Base-by-base conservation (phyloP, 1,140 invertebrate species). In the Leptopilina clavipes region DNA sequence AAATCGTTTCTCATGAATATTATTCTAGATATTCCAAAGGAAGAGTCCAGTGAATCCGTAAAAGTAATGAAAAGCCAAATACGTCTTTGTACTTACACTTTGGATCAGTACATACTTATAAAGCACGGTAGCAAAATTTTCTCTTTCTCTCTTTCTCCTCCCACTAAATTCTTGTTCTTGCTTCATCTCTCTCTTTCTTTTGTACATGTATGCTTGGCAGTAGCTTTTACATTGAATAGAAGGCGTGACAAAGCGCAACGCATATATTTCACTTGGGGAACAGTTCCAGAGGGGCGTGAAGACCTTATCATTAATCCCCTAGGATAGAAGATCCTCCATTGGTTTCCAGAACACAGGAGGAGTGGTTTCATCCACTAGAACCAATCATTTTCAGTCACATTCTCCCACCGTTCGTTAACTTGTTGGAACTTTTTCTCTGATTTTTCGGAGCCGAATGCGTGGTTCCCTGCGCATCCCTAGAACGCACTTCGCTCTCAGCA, bases 381-480 rank as follows among this genome's bases (percentile, higher is more conserved):
- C 37, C 71, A 65, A 59, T 45, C 9, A 40, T 40, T 31, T 73
- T 18, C 76, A 54, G 48, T 37, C 31, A 71, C 22, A 76, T 70
- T 48, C 48, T 52, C 54, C 31, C 54, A 72, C 71, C 44, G 73
- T 43, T 31, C 22, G 19, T 37, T 31, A 22, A 31, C 59, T 31
- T 14, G 22, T 65, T n/a, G n/a, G 12, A 14, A 65, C 22, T 65
- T 65, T 65, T 65, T 9, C 19, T n/a, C 52, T 48, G 76, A 83
- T 83, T 84, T 84, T 84, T 84, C 76, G 76, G 72, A 76, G 74
- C 37, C 25, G 18, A 44, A 77, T 52, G 74, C 76, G 44, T 59
- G 45, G 73, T n/a, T 71, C 79, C 79, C 76, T 79, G 82, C 82
- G 82, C 82, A 81, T 77, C 79, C 79, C 79, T 45, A 75, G 70